Conservation (phyloP, 2,888 invertebrate genomes). For the Latheticus oryzae region DNA sequence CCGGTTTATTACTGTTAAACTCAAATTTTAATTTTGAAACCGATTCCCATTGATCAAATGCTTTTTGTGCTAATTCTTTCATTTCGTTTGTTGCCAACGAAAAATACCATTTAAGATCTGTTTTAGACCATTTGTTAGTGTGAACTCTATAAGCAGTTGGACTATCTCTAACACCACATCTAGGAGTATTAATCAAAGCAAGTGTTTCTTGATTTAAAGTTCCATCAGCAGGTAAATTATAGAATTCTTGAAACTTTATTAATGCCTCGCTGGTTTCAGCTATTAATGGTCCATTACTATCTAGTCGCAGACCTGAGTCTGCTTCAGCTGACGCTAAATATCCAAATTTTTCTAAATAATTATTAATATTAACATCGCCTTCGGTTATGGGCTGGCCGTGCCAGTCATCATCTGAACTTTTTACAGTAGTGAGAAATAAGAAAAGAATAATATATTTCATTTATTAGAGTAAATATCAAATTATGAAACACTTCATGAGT, state of each 20-base stretch:
- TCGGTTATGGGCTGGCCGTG: too few species aligned
- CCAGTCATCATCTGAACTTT: slow-evolving; percentile 31
- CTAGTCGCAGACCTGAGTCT: too few species aligned
- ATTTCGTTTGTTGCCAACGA: slow-evolving; percentile 19
- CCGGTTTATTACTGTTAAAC: too few species aligned
- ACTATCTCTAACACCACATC: too few species aligned
- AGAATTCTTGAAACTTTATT: slow-evolving; percentile 38
- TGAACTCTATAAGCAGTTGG: too few species aligned
- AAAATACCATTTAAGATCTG: slow-evolving; percentile 29
- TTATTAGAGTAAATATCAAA: too few species aligned
- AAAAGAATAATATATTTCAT: too few species aligned
- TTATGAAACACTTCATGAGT: too few species aligned
- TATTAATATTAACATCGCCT: slow-evolving; percentile 28
- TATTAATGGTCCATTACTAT: slow-evolving; percentile 15
- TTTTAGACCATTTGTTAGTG: slow-evolving; percentile 12
- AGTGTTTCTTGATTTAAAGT: slow-evolving; percentile 37
- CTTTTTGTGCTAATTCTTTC: too few species aligned
- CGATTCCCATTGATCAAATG: too few species aligned
- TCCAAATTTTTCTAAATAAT: slow-evolving; percentile 31
- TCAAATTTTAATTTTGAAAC: too few species aligned
- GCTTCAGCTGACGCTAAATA: too few species aligned
- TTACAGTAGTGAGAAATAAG: slow-evolving; percentile 31
- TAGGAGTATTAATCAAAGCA: slow-evolving; percentile 28
- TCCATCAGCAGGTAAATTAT: slow-evolving; percentile 36
- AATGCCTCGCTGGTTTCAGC: slow-evolving; percentile 29